Base-by-base conservation (phyloP, 1,140 invertebrate genomes). In the Drosophila ogumai region DNA sequence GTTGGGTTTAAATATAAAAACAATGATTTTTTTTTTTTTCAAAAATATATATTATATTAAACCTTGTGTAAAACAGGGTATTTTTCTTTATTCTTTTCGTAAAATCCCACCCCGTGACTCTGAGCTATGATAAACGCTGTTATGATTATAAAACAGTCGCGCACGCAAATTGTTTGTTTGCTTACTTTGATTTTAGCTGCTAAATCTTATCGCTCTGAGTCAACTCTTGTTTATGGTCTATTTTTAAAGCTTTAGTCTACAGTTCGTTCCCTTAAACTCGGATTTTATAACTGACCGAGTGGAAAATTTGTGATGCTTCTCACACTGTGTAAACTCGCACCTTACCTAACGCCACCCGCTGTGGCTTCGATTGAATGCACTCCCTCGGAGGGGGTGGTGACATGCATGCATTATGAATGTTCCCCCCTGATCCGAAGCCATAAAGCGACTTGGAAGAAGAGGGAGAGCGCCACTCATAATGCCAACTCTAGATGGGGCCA, bases 251-350 rank as follows among this genome's bases (percentile, higher is more conserved):
- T 58, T 22, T 36, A 6, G 12, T 36, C 31, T 34, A 12, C 10
- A 32, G 17, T 25, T 41, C 36, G n/a, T 17, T 22, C 32, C 64
- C 34, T 13, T 5, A 10, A 54, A 31, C 28, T n/a, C 28, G 9
- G 38, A 46, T 75, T 75, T 73, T 47, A 40, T 63, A 56, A 63
- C 66, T 60, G 31, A 12, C 67, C 36, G 34, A 72, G 65, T 59
- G 75, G 71, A 82, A 84, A 84, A 59, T 84, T 79, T 56, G 74
- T 46, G 22, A 56, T 71, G 50, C 49, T 5, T 19, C 28, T 19
- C 28, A 34, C 25, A 64, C 49, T 61, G 22, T 60, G 50, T 49
- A 49, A 71, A 43, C 65, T 12, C 3, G 38, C 15, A 15, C 13
- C 52, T 73, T 47, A 63, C 59, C 63, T 57, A 57, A 57, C 40